A percentile compares a stretch with the other conserved stretches of the same genome.
These are phyloP conservation scores for Baryphthengus martii DNA, from an alignment of 2,113 vertebrate genomes.

Conservation along the genomic window DNA sequence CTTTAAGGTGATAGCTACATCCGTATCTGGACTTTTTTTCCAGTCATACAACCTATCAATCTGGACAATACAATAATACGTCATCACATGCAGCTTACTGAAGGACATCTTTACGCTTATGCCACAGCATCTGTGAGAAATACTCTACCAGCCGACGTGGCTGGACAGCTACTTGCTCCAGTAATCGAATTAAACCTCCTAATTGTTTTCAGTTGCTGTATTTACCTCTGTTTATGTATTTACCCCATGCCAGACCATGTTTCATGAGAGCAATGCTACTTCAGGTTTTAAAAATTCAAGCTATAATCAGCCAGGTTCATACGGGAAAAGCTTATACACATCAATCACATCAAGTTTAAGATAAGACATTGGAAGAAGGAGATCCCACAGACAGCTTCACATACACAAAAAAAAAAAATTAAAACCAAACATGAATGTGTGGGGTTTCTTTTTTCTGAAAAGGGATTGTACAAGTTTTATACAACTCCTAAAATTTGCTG, in stretches of 20 bases:
- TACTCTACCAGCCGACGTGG: neutral
- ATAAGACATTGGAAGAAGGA: neutral
- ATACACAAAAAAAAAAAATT: neutral
- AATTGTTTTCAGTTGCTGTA: neutral
- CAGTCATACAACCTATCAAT: slow-evolving; percentile 97
- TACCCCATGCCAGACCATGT: neutral
- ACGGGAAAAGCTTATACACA: neutral
- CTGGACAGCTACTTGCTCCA: neutral
- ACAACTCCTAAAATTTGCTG: neutral
- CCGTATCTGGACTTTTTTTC: slow-evolving; percentile 95
- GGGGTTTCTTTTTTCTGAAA: neutral
- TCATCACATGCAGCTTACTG: neutral
- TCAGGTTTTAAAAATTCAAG: neutral
- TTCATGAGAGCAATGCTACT: neutral
- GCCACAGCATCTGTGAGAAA: neutral
- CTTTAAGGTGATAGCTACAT: slow-evolving; percentile 90
- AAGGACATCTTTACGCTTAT: neutral
- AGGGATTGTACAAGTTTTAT: neutral
- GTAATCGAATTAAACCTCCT: neutral
- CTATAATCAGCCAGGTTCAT: neutral
- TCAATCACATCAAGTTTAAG: neutral
- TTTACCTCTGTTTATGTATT: neutral
- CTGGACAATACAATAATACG: slow-evolving; percentile 65
- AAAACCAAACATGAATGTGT: neutral
- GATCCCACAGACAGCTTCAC: neutral